These are phyloP conservation scores for Leptestheria dahalacensis DNA, from an alignment of 1,140 invertebrate genomes.

Conservation along the genomic window DNA sequence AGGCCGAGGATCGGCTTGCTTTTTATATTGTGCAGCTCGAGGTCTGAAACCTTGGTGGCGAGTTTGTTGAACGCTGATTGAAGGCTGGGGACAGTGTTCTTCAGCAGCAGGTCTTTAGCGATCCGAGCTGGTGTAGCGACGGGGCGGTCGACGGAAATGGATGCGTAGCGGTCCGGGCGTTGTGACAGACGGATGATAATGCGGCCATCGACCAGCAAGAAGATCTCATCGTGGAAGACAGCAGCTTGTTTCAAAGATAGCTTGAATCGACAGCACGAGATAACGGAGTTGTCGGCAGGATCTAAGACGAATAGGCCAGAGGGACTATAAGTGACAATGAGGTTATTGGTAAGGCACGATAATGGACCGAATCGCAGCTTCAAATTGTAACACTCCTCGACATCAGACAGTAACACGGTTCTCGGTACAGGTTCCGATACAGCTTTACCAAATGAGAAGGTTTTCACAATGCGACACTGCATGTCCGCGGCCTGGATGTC, in stretches of 20 bases:
- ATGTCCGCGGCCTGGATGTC: background rate
- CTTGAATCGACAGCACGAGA: constrained; percentile 11
- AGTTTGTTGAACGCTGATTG: constrained; percentile 3
- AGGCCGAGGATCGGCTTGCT: background rate
- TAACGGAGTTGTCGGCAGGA: background rate
- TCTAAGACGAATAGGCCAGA: constrained; percentile 5
- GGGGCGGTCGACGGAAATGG: background rate
- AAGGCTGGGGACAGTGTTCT: background rate
- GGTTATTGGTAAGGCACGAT: background rate
- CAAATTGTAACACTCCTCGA: background rate
- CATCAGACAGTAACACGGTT: background rate
- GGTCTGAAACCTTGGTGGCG: constrained; percentile 5
- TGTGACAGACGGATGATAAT: constrained; percentile 5
- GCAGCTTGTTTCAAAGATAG: background rate
- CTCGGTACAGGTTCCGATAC: background rate
- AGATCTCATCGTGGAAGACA: constrained; percentile 11
- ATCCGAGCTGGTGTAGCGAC: background rate
- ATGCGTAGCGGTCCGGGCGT: background rate
- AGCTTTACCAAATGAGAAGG: background rate
- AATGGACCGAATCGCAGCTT: constrained; percentile 2
- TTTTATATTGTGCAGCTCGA: constrained; percentile 1
- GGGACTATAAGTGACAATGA: constrained; percentile 4
- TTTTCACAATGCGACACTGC: background rate
- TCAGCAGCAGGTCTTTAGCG: background rate
- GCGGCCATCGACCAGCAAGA: constrained; percentile 1